Conservation (phyloP, 2,113 vertebrate species). For the Halichoeres trimaculatus region DNA sequence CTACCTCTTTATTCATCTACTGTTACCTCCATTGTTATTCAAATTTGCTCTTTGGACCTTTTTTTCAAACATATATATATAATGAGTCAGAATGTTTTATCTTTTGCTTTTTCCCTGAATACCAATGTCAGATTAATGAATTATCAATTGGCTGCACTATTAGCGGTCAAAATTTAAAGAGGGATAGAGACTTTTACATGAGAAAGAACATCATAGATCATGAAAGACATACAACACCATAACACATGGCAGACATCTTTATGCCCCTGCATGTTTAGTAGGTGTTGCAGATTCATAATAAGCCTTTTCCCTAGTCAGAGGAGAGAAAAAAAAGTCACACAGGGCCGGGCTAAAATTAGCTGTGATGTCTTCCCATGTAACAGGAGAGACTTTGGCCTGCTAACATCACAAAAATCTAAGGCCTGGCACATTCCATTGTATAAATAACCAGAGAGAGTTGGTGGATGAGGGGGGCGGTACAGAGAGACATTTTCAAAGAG, state of each 20-base stretch:
- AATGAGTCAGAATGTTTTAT: too few relatives aligned
- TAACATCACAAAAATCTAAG: constrained; percentile 85
- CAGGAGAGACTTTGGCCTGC: constrained; percentile 80
- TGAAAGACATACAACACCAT: neutral
- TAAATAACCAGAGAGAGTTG: constrained; percentile 82
- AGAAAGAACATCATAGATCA: neutral
- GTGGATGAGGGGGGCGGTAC: constrained; percentile 57
- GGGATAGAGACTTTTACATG: neutral
- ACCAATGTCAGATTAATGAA: neutral
- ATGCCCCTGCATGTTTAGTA: constrained; percentile 8
- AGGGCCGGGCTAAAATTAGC: constrained; percentile 78
- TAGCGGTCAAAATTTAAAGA: neutral
- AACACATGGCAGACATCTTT: constrained; percentile 11
- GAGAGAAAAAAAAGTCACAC: constrained; percentile 34
- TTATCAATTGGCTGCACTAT: neutral
- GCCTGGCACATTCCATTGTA: constrained; percentile 85
- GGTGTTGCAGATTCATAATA: constrained; percentile 27
- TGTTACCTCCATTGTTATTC: too few relatives aligned
- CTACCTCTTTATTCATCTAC: too few relatives aligned
- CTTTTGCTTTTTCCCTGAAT: neutral
- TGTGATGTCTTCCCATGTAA: constrained; percentile 86
- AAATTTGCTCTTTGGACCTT: neutral
- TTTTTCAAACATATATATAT: neutral
- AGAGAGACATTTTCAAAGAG: constrained; percentile 55
- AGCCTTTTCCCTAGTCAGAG: constrained; percentile 36